Evolutionary conservation across 2,797 vertebrate genomes (phyloP), one percentile per base, ranked within the genome.

Genomic region (Periparus ater): DNA sequence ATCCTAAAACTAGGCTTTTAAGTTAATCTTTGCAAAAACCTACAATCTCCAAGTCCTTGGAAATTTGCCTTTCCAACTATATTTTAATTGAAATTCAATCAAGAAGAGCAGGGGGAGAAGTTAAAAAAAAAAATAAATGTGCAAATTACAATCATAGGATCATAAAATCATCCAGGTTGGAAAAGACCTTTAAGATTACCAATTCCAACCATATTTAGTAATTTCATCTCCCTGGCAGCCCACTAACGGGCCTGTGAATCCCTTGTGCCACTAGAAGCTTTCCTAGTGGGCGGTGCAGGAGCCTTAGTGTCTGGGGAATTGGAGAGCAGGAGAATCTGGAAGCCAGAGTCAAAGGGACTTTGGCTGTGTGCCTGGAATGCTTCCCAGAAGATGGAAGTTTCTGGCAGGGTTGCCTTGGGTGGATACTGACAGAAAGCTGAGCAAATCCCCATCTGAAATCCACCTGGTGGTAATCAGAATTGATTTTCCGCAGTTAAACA

Each of bases 361-460:
- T 91, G 76, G 70, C 79, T 6, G 2, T 13, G 30, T 79, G 71
- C 65, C 87, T 80, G 17, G 36, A 21, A 75, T 36, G 29, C 53
- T 88, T 72, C 66, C 62, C 54, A 88, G 55, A 67, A 77, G 73
- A 65, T 47, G 47, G 44, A 40, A 73, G 25, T 45, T 83, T 89
- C 85, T 95, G 57, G 32, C 62, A 93, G 58, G 21, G 13, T 10
- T 78, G 47, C 26, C 68, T 72, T 72, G 76, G 36, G 50, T 47
- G 20, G 61, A 68, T 68, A 51, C 44, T 74, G 72, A 54, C 47
- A 85, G 57, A 85, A 76, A 89, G 13, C 44, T 88, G 60, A 88
- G 70, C 23, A 89, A 47, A 34, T 65, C 85, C 92, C 82, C 73
- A 92, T 78, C 79, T 88, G 79, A 96, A 93, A 62, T 78, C 72